Conservation (phyloP, 2,888 invertebrate genomes). For the Drosophila meridionalis region DNA sequence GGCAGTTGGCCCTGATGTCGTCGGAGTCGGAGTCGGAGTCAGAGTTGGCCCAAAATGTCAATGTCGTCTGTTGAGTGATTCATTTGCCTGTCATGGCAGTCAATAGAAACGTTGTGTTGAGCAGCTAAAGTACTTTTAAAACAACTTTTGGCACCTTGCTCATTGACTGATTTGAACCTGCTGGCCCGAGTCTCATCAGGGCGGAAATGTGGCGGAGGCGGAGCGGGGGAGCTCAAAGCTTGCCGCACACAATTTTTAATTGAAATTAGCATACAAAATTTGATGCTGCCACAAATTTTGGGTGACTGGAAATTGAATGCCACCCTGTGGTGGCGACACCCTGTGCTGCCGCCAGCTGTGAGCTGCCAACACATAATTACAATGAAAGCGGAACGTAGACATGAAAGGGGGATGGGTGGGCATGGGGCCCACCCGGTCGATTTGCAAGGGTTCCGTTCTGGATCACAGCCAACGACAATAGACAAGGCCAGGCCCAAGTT, state of each 20-base stretch:
- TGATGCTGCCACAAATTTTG: slow-evolving; percentile 44
- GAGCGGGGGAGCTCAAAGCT: not conserved
- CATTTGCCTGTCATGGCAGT: slow-evolving; percentile 28
- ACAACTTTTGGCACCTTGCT: slow-evolving; percentile 34
- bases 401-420: not conserved
- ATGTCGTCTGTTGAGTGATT: slow-evolving; percentile 25
- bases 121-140: slow-evolving; percentile 19
- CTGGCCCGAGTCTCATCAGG: not conserved
- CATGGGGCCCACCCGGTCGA: not conserved
- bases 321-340: slow-evolving; percentile 31
- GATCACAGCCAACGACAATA: slow-evolving; percentile 38
- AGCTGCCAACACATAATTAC: slow-evolving; percentile 60
- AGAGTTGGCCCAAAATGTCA: not conserved
- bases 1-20: slow-evolving; percentile 2
- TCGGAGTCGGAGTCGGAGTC: too few species aligned
- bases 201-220: not conserved
- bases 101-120: slow-evolving; percentile 22
- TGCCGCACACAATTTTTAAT: slow-evolving; percentile 61
- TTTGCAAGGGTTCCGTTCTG: slow-evolving; percentile 25
- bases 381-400: slow-evolving; percentile 14
- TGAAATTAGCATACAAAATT: slow-evolving; percentile 71
- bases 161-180: slow-evolving; percentile 45
- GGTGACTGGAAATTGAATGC: slow-evolving; percentile 11
- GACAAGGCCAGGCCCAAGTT: not conserved
- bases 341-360: slow-evolving; percentile 32